Percentiles rank a stretch among this genome's conserved stretches.
phyloP scores from a whole-genome alignment of 2,113 vertebrate species.

The Mohoua ochrocephala region DNA sequence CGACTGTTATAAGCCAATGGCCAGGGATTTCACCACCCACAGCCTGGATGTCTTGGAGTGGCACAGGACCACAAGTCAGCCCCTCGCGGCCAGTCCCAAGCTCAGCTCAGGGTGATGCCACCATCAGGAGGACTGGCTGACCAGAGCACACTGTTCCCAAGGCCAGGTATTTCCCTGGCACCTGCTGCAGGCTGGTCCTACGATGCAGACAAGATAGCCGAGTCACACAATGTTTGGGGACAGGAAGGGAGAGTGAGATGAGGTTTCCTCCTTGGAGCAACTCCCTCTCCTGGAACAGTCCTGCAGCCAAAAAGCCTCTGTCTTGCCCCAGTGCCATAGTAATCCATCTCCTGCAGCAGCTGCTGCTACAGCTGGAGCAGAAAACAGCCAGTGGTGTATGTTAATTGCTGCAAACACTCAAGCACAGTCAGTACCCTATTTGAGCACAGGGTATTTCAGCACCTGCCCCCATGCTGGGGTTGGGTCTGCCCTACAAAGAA shows the following conservation, averaged over 20 bases:
- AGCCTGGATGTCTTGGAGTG: neutral
- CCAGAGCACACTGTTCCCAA: neutral
- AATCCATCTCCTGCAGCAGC: neutral
- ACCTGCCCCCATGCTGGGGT: neutral
- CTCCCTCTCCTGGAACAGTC: neutral
- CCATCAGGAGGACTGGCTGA: neutral
- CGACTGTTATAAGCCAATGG: fast-evolving
- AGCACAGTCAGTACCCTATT: neutral
- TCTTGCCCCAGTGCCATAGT: neutral
- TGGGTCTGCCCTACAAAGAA: neutral
- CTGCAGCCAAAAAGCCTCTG: neutral
- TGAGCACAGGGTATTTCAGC: neutral
- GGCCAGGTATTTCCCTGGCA: neutral
- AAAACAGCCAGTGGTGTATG: neutral
- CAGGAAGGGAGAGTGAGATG: neutral
- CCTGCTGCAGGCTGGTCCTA: neutral
- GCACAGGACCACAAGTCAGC: neutral
- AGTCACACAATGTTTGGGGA: neutral
- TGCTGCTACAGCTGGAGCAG: neutral
- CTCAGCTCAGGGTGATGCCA: fast-evolving
- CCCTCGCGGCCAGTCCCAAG: neutral
- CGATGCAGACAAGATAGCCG: neutral
- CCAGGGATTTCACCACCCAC: neutral
- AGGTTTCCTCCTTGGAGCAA: neutral
- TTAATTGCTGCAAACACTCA: neutral